These are phyloP conservation scores for Brachionus plicatilis DNA, from an alignment of 1,140 invertebrate genomes.

Conservation along the genomic window DNA sequence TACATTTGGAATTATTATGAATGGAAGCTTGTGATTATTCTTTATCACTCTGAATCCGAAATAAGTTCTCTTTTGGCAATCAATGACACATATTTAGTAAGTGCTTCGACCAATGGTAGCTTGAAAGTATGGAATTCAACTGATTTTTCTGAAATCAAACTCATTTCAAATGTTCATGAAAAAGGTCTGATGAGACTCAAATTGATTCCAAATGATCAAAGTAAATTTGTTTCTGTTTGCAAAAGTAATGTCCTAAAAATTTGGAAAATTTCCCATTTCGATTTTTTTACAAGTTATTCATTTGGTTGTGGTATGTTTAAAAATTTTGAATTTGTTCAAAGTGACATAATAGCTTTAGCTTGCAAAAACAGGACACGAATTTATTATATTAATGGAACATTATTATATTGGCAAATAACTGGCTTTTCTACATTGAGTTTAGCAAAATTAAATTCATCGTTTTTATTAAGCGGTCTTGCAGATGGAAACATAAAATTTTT, in stretches of 20 bases:
- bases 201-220: not conserved
- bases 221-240: not conserved
- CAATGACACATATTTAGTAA: not conserved
- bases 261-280: not conserved
- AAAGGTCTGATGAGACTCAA: not conserved
- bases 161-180: not conserved
- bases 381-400: not conserved
- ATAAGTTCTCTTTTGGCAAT: not conserved
- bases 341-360: not conserved
- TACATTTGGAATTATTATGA: not conserved
- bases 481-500: not conserved
- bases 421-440: not conserved
- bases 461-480: not conserved
- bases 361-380: not conserved
- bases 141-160: not conserved
- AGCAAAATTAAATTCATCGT: not conserved
- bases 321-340: not conserved
- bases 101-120: not conserved
- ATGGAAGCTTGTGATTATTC: not conserved
- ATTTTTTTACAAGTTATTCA: not conserved
- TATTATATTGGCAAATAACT: not conserved
- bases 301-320: not conserved
- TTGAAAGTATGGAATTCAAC: not conserved
- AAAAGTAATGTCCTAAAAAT: not conserved
- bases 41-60: not conserved